phyloP scores from a whole-genome alignment of 2,888 invertebrate genomes.

The Melangyna quadrimaculata region DNA sequence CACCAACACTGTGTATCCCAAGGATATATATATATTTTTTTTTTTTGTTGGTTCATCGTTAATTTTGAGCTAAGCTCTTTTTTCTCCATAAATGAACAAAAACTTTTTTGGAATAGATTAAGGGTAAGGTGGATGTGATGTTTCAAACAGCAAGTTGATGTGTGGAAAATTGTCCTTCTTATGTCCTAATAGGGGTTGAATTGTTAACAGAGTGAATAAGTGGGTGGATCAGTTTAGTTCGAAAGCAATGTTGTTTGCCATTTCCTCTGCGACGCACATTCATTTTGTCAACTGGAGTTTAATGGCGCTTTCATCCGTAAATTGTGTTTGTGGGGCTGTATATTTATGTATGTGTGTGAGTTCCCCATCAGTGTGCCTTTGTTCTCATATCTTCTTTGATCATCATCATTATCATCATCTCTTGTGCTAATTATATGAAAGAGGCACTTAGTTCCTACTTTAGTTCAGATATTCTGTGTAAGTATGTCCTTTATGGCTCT shows the following conservation, averaged over 20 bases:
- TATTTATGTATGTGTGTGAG: background rate
- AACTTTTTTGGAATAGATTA: conserved; percentile 1
- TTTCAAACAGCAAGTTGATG: conserved; percentile 63
- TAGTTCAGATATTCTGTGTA: conserved; percentile 72
- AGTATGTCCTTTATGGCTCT: conserved; percentile 72
- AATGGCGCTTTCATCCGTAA: conserved; percentile 66
- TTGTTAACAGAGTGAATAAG: conserved; percentile 64
- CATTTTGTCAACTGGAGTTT: conserved; percentile 71
- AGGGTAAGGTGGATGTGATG: conserved; percentile 61
- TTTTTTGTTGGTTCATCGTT: background rate
- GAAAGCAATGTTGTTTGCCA: conserved; percentile 47
- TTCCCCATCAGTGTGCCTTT: background rate
- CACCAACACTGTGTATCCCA: background rate
- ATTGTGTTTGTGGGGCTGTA: conserved; percentile 13
- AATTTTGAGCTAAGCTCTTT: conserved; percentile 17
- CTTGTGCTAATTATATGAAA: conserved; percentile 70
- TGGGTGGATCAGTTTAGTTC: conserved; percentile 41
- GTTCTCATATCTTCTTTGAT: conserved; percentile 46
- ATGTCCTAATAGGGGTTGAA: conserved; percentile 71
- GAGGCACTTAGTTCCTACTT: conserved; percentile 72
- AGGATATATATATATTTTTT: background rate
- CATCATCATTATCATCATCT: conserved; percentile 70
- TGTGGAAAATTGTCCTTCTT: conserved; percentile 71
- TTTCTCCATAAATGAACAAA: background rate
- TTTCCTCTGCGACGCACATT: conserved; percentile 60